phyloP scores from a whole-genome alignment of 2,888 invertebrate genomes.

The Chrysina gloriosa region DNA sequence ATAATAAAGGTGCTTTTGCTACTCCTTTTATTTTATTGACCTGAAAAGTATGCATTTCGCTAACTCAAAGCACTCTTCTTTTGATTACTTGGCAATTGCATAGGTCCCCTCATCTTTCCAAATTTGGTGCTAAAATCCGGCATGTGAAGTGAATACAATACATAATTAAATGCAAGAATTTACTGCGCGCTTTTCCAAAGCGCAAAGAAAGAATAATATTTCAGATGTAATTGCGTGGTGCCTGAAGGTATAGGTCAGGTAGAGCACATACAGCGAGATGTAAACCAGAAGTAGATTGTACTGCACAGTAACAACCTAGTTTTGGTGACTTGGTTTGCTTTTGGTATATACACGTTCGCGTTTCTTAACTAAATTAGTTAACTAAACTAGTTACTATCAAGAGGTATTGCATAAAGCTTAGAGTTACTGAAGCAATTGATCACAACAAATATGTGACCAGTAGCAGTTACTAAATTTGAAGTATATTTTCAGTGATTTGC shows the following conservation, averaged over 20 bases:
- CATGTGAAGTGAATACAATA: not conserved
- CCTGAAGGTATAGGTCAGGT: conserved; percentile 42
- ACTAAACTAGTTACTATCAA: conserved; percentile 3
- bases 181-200: not conserved
- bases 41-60: too few species aligned
- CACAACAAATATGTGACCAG: not conserved
- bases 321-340: conserved; percentile 39
- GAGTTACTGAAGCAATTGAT: not conserved
- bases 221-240: conserved; percentile 32
- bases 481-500: too few species aligned
- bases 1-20: too few species aligned
- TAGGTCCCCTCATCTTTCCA: not conserved
- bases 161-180: conserved; percentile 14
- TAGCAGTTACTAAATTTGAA: too few species aligned
- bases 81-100: not conserved
- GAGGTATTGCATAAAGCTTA: conserved; percentile 7
- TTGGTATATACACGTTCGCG: conserved; percentile 25
- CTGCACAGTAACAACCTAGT: conserved; percentile 37
- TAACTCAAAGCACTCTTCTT: too few species aligned
- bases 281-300: conserved; percentile 19
- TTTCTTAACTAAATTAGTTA: conserved; percentile 19
- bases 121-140: not conserved
- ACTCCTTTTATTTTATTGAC: too few species aligned
- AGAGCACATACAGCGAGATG: conserved; percentile 27
- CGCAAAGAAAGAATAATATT: conserved; percentile 26